Conservation (phyloP, 1,140 invertebrate genomes). For the Drosophila sturtevanti region DNA sequence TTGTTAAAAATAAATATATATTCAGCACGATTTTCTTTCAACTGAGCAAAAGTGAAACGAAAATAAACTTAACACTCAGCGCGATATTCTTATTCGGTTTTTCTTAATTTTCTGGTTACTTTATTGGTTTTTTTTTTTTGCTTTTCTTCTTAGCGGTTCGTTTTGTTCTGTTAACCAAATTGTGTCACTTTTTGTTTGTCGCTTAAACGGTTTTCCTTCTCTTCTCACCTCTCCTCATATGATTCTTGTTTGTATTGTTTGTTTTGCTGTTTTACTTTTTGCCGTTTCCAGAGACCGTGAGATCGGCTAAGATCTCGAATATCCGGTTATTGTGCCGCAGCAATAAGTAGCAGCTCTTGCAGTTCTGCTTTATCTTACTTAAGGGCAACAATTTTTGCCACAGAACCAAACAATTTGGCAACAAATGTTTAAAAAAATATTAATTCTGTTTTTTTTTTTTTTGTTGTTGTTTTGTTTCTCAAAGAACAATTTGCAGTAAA, state of each 20-base stretch:
- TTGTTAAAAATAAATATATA: constrained; percentile 78
- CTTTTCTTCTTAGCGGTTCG: constrained; percentile 1
- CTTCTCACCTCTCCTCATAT: not conserved
- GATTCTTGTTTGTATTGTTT: constrained; percentile 16
- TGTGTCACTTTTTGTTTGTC: constrained; percentile 32
- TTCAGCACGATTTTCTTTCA: constrained; percentile 57
- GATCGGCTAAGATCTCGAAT: constrained; percentile 66
- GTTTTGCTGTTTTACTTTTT: constrained; percentile 39
- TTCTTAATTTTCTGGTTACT: constrained; percentile 22
- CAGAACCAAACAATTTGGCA: constrained; percentile 6
- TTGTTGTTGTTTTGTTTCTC: not conserved
- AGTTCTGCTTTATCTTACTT: constrained; percentile 22
- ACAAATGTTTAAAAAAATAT: not conserved
- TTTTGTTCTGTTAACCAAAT: constrained; percentile 3
- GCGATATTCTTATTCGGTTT: constrained; percentile 14
- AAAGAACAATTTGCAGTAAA: not conserved
- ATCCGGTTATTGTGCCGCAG: constrained; percentile 64
- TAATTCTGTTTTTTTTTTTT: too few species aligned
- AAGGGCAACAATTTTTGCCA: constrained; percentile 1
- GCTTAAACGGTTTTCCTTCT: constrained; percentile 27
- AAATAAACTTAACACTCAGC: constrained; percentile 76
- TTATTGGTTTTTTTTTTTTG: constrained; percentile 9
- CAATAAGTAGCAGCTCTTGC: constrained; percentile 12
- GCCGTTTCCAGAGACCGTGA: constrained; percentile 42
- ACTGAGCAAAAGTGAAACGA: constrained; percentile 56